Percentiles rank a stretch among this genome's conserved stretches.
These are phyloP conservation scores for Aleadryas rufinucha DNA, from an alignment of 2,113 vertebrate genomes.

Conservation along the genomic window DNA sequence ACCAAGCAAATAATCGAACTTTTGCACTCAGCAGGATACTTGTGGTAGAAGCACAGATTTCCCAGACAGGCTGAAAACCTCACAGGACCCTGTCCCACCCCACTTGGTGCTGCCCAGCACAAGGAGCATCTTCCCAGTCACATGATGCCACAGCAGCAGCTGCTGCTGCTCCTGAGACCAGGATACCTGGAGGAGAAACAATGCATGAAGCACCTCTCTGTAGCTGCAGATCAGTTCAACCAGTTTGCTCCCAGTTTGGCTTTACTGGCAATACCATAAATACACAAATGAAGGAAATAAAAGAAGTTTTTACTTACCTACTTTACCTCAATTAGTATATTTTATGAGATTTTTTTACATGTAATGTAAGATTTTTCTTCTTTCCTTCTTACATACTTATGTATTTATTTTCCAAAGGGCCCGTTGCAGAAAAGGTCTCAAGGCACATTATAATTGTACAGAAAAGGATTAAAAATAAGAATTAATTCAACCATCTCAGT, in stretches of 20 bases:
- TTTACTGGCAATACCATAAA: not conserved
- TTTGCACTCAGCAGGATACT: not conserved
- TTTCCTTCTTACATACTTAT: not conserved
- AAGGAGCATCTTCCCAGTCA: fast-evolving
- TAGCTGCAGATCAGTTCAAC: not conserved
- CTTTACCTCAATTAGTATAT: not conserved
- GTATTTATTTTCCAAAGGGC: constrained; percentile 12
- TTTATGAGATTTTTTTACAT: not conserved
- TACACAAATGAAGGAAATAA: not conserved
- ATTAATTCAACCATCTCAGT: not conserved
- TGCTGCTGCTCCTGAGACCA: not conserved
- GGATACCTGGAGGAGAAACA: not conserved
- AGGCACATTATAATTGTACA: not conserved
- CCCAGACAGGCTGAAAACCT: not conserved
- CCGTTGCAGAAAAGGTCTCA: constrained; percentile 16
- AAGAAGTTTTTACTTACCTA: constrained; percentile 65
- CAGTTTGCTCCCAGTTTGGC: not conserved
- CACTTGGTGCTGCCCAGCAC: too few species aligned
- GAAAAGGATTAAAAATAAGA: not conserved
- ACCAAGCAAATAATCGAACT: not conserved
- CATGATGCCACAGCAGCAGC: not conserved
- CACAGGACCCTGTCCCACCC: not conserved
- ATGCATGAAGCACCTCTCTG: fast-evolving
- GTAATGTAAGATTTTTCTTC: not conserved
- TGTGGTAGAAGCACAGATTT: not conserved